phyloP scores from a whole-genome alignment of 2,113 vertebrate species.

The Corythornis vintsioides region DNA sequence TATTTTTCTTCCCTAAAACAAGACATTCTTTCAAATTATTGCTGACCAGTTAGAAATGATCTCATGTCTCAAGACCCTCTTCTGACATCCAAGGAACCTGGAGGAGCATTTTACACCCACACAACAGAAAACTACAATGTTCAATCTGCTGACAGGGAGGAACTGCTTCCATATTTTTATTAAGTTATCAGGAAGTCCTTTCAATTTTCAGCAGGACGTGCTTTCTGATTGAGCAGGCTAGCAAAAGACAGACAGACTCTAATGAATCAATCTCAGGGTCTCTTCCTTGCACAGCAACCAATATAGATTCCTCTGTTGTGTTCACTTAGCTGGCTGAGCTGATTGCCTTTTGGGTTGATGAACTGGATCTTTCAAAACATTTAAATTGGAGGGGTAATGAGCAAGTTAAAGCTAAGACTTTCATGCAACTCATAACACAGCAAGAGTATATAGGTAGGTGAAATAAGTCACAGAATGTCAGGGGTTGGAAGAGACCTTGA shows the following conservation, averaged over 20 bases:
- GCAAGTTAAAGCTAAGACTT: not conserved
- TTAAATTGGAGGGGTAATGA: constrained; percentile 40
- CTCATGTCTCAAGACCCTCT: not conserved
- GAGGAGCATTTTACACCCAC: not conserved
- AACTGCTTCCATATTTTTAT: constrained; percentile 35
- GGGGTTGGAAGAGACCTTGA: too few relatives aligned
- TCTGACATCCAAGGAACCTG: not conserved
- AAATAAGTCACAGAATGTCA: not conserved
- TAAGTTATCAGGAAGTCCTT: constrained; percentile 33
- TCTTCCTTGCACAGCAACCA: not conserved
- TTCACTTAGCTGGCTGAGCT: constrained; percentile 21
- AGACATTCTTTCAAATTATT: not conserved
- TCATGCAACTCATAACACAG: not conserved
- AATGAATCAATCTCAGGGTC: constrained; percentile 44
- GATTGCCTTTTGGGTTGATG: constrained; percentile 53
- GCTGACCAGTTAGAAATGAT: not conserved
- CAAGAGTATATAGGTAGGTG: not conserved
- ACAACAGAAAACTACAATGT: not conserved
- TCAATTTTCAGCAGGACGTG: constrained; percentile 49
- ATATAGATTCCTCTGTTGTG: constrained; percentile 46
- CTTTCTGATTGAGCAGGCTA: constrained; percentile 36
- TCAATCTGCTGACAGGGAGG: not conserved
- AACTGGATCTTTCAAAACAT: constrained; percentile 46
- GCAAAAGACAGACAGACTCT: not conserved
- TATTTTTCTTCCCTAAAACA: not conserved